A percentile compares a stretch with the other conserved stretches of the same genome.
Evolutionary conservation across 2,888 invertebrate species (phyloP).

Genomic region (Chymomyza fuscimana): DNA sequence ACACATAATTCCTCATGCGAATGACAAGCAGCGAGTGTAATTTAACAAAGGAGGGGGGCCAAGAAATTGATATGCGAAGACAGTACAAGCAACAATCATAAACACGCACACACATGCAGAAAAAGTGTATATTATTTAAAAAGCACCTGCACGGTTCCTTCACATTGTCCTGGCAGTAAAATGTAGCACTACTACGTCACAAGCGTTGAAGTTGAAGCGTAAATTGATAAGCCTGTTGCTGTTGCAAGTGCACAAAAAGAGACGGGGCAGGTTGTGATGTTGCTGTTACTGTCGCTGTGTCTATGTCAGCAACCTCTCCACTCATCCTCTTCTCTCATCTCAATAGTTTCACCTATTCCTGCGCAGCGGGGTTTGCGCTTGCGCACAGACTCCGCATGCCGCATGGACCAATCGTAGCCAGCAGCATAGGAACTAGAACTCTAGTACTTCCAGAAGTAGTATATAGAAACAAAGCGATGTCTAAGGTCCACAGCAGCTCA

Average conservation of each 20-base stretch:
- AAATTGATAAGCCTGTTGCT: conserved; percentile 63
- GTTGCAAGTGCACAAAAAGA: conserved; percentile 35
- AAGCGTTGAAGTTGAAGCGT: conserved; percentile 49
- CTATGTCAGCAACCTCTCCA: too few relatives aligned
- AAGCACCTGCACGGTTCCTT: conserved; percentile 54
- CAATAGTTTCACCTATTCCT: conserved; percentile 35
- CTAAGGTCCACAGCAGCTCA: background rate
- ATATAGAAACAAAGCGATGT: background rate
- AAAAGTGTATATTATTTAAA: conserved; percentile 20
- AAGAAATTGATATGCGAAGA: conserved; percentile 15
- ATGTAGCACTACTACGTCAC: conserved; percentile 18
- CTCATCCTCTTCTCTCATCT: background rate
- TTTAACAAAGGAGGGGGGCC: conserved; percentile 10
- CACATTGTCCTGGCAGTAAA: background rate
- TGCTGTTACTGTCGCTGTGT: background rate
- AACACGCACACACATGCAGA: conserved; percentile 26
- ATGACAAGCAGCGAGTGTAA: conserved; percentile 1
- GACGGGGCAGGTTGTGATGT: conserved; percentile 18
- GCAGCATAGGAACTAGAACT: background rate
- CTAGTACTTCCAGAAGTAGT: background rate
- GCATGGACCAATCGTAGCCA: background rate
- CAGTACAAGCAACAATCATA: conserved; percentile 1
- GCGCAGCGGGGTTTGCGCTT: conserved; percentile 28
- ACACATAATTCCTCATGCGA: conserved; percentile 65
- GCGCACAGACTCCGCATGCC: conserved; percentile 12